Percentiles rank a stretch among this genome's conserved stretches.
Conservation (phyloP, 1,140 invertebrate species). For the Euwallacea similis region DNA sequence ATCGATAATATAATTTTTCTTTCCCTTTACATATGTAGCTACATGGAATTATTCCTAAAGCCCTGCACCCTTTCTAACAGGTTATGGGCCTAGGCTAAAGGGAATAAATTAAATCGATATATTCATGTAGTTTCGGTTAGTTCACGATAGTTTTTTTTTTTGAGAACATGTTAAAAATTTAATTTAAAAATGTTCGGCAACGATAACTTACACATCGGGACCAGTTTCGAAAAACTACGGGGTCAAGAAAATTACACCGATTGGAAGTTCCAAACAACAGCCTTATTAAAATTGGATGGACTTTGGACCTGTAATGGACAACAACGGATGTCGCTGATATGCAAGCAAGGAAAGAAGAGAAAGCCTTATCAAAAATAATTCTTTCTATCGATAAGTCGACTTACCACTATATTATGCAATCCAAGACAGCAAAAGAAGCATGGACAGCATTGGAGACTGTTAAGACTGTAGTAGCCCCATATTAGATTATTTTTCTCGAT, state of each 20-base stretch:
- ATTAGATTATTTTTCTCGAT: no score
- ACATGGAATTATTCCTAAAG: no score
- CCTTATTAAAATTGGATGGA: conserved; percentile 18
- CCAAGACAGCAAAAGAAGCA: conserved; percentile 29
- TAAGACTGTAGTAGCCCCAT: no score
- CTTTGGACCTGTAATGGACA: conserved; percentile 23
- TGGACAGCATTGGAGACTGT: conserved; percentile 25
- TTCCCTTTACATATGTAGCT: no score
- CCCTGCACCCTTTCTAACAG: no score
- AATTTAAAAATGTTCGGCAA: conserved; percentile 25
- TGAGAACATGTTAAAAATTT: background rate
- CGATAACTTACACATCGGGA: background rate
- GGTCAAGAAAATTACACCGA: conserved; percentile 31
- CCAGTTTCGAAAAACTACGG: conserved; percentile 16
- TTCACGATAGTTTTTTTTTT: no score
- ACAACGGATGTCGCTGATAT: conserved; percentile 1
- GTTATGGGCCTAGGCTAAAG: conserved; percentile 25
- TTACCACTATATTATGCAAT: conserved; percentile 25
- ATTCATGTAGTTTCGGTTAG: background rate
- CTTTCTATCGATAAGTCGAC: conserved; percentile 24
- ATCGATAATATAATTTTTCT: no score
- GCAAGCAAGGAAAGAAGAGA: conserved; percentile 17
- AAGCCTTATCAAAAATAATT: no score
- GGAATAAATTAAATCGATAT: background rate
- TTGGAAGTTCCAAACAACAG: conserved; percentile 29